phyloP scores from a whole-genome alignment of 2,888 invertebrate genomes.

The Eupelmus urozonus region DNA sequence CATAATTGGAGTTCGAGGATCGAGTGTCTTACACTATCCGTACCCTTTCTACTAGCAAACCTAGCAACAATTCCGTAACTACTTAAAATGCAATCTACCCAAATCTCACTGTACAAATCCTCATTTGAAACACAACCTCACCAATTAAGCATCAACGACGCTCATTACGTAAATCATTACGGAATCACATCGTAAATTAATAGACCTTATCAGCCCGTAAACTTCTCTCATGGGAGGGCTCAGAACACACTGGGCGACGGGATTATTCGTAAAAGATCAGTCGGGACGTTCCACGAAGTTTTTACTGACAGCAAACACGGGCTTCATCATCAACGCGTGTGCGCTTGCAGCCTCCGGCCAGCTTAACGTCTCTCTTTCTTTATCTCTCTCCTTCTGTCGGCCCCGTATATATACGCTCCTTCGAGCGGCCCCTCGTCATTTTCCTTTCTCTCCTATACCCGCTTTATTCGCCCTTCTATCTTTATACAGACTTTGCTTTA shows the following conservation, averaged over 20 bases:
- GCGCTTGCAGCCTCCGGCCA: constrained; percentile 68
- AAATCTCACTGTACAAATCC: too few species aligned
- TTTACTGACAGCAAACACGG: constrained; percentile 74
- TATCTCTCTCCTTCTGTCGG: constrained; percentile 63
- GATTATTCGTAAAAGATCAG: constrained; percentile 49
- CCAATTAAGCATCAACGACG: too few species aligned
- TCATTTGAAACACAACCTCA: neutral
- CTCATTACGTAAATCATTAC: constrained; percentile 49
- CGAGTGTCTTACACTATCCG: too few species aligned
- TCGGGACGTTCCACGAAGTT: constrained; percentile 63
- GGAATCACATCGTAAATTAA: constrained; percentile 52
- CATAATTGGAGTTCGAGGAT: too few species aligned
- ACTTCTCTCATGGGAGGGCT: neutral
- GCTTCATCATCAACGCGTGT: constrained; percentile 68
- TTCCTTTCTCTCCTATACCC: constrained; percentile 13
- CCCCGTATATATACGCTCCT: constrained; percentile 36
- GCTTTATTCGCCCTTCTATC: constrained; percentile 33
- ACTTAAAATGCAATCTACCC: too few species aligned
- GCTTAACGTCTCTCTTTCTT: constrained; percentile 60
- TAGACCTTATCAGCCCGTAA: constrained; percentile 50
- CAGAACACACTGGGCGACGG: neutral
- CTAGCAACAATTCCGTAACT: too few species aligned
- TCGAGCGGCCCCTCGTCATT: constrained; percentile 24
- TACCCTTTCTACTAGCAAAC: too few species aligned
- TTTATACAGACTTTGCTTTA: constrained; percentile 41